These are phyloP conservation scores for Thalassoma bifasciatum DNA, from an alignment of 2,113 vertebrate species.

Conservation along the genomic window DNA sequence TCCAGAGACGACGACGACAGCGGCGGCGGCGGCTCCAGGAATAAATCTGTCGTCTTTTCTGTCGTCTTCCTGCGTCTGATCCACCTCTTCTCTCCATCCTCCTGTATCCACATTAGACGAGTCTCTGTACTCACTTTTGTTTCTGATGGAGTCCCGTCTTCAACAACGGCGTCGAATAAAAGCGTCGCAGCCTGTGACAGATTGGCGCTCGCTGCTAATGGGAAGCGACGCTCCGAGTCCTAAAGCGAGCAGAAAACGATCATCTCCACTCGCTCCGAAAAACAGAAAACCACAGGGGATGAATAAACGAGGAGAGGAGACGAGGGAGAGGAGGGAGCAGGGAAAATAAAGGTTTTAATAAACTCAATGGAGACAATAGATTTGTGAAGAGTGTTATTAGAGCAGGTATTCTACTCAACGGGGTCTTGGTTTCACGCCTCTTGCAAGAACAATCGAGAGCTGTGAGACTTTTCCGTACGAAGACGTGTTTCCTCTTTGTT, in stretches of 20 bases:
- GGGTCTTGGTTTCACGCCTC: constrained; percentile 31
- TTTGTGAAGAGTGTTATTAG: constrained; percentile 43
- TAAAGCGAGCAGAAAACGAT: constrained; percentile 30
- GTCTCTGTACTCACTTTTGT: background rate
- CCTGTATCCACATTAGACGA: constrained; percentile 17
- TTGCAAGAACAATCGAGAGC: constrained; percentile 35
- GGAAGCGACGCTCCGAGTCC: constrained; percentile 29
- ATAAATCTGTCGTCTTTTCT: background rate
- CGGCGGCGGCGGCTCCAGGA: constrained; percentile 13
- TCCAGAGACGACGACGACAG: no score
- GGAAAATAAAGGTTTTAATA: constrained; percentile 44
- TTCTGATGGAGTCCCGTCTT: constrained; percentile 11
- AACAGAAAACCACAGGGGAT: constrained; percentile 50
- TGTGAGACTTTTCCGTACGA: constrained; percentile 30
- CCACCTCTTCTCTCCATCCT: background rate
- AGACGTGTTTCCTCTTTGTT: constrained; percentile 14
- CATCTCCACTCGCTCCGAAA: constrained; percentile 28
- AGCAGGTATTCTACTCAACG: constrained; percentile 26
- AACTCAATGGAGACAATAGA: constrained; percentile 33
- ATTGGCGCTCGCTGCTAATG: constrained; percentile 42
- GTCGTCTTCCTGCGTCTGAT: background rate
- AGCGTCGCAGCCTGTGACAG: constrained; percentile 29
- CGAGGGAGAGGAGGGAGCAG: background rate
- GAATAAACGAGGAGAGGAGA: constrained; percentile 34
- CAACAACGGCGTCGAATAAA: constrained; percentile 48